phyloP scores from a whole-genome alignment of 2,113 vertebrate genomes.

The Sander vitreus region DNA sequence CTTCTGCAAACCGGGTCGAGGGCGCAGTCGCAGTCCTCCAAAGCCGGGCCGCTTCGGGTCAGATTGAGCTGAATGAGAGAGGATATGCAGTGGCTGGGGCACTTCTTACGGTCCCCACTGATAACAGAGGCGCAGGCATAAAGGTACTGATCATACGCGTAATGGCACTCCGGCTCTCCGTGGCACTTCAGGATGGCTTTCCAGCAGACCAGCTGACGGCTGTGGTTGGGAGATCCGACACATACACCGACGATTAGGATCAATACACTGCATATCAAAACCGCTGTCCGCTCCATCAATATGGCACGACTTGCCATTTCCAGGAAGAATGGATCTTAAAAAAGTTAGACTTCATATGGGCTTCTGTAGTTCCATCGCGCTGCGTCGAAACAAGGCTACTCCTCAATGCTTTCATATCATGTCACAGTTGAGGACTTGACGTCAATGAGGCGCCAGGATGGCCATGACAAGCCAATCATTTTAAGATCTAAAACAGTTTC shows the following conservation, averaged over 20 bases:
- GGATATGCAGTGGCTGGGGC: conserved; percentile 94
- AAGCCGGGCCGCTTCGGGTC: conserved; percentile 88
- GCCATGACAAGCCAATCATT: conserved; percentile 11
- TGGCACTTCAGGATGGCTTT: conserved; percentile 93
- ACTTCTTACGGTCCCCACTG: conserved; percentile 85
- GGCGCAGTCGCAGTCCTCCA: conserved; percentile 94
- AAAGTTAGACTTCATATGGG: conserved; percentile 79
- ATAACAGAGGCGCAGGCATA: conserved; percentile 90
- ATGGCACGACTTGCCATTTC: conserved; percentile 70
- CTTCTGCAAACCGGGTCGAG: conserved; percentile 87
- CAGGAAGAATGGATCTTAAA: conserved; percentile 49
- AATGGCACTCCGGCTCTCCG: conserved; percentile 89
- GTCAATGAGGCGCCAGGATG: not conserved
- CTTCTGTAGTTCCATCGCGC: conserved; percentile 78
- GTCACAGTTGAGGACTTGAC: conserved; percentile 12
- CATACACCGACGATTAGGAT: conserved; percentile 60
- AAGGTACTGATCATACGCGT: conserved; percentile 91
- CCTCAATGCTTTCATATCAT: conserved; percentile 47
- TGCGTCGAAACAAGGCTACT: conserved; percentile 40
- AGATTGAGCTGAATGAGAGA: conserved; percentile 94
- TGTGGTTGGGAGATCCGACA: conserved; percentile 82
- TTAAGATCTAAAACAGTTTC: not conserved
- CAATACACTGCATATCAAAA: conserved; percentile 51
- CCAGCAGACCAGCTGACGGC: conserved; percentile 91
- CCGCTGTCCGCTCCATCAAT: conserved; percentile 58